These are phyloP conservation scores for Tenebrio molitor DNA, from an alignment of 1,140 invertebrate genomes.

Conservation along the genomic window DNA sequence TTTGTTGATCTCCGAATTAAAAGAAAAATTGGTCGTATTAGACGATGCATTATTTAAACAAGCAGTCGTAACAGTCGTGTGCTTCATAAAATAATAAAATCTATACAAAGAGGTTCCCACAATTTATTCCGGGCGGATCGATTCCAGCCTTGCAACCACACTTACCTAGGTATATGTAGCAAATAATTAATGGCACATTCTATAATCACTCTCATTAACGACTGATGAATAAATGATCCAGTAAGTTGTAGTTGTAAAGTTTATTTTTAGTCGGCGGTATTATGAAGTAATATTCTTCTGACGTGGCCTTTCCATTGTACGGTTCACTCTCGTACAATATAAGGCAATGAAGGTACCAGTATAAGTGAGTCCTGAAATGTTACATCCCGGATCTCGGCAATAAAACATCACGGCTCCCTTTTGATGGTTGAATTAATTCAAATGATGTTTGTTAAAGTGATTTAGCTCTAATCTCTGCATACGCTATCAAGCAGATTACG, in stretches of 20 bases:
- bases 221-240: slow-evolving; percentile 20
- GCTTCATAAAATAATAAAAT: slow-evolving; percentile 26
- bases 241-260: slow-evolving; percentile 8
- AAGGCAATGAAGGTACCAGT: slow-evolving; percentile 45
- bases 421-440: slow-evolving; percentile 46
- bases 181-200: slow-evolving; percentile 34
- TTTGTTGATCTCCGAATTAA: background rate
- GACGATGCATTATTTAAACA: slow-evolving; percentile 29
- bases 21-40: background rate
- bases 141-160: slow-evolving; percentile 28
- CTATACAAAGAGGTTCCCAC: slow-evolving; percentile 26
- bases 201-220: slow-evolving; percentile 38
- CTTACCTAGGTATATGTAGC: slow-evolving; percentile 30
- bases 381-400: slow-evolving; percentile 47
- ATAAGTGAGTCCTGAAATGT: slow-evolving; percentile 35
- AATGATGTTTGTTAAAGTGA: slow-evolving; percentile 43
- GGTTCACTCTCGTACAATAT: slow-evolving; percentile 4
- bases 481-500: slow-evolving; percentile 28
- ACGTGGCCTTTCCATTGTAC: slow-evolving; percentile 29
- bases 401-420: slow-evolving; percentile 43
- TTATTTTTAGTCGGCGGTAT: slow-evolving; percentile 29
- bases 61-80: background rate
- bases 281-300: slow-evolving; percentile 22
- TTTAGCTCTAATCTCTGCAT: slow-evolving; percentile 35
- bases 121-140: slow-evolving; percentile 16